A percentile compares a stretch with the other conserved stretches of the same genome.
These are phyloP conservation scores for Apodemus speciosus DNA, from an alignment of 2,113 vertebrate species.

Conservation along the genomic window DNA sequence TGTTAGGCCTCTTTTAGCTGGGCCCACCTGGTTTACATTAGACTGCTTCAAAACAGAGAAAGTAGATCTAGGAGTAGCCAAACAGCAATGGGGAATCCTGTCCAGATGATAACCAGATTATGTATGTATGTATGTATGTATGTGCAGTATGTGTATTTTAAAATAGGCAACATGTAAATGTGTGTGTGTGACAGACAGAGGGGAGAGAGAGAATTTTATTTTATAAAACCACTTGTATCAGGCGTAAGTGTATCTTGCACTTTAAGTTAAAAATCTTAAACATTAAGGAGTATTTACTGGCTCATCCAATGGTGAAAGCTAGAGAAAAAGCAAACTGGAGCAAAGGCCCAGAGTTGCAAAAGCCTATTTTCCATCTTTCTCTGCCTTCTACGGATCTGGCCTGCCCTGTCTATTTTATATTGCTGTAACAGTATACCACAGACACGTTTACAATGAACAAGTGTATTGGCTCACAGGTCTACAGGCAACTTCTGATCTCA, in stretches of 20 bases:
- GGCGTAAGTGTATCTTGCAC: not conserved
- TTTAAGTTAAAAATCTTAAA: slow-evolving; percentile 25
- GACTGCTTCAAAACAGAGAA: not conserved
- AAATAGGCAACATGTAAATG: not conserved
- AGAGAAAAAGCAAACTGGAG: not conserved
- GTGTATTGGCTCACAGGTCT: not conserved
- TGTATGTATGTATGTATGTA: not conserved
- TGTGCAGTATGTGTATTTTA: not conserved
- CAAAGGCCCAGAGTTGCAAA: not conserved
- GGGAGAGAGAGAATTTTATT: not conserved
- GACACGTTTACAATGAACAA: not conserved
- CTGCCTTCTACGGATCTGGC: not conserved
- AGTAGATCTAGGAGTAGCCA: not conserved
- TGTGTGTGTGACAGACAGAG: not conserved
- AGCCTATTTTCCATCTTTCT: not conserved
- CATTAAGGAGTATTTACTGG: not conserved
- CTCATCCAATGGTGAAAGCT: not conserved
- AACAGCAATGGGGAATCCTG: not conserved
- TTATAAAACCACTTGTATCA: slow-evolving; percentile 30
- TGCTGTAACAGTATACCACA: not conserved
- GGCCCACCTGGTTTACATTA: not conserved
- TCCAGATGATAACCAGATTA: not conserved
- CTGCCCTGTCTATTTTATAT: not conserved
- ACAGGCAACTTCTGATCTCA: not conserved
- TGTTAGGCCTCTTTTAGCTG: not conserved